Evolutionary conservation across 2,888 invertebrate species (phyloP).

Genomic region (Belgica antarctica): DNA sequence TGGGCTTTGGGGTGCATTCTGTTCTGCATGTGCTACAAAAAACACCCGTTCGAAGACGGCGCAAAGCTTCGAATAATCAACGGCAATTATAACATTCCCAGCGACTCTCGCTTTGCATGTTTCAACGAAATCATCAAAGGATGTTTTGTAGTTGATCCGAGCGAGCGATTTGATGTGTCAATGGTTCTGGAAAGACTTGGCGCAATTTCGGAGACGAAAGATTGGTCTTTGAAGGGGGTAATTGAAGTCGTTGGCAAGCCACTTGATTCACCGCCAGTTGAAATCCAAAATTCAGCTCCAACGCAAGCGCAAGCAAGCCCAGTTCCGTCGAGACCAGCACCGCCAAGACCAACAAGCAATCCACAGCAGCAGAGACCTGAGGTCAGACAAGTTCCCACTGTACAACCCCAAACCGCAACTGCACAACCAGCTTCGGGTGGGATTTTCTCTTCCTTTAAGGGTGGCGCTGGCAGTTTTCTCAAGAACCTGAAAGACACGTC

Average conservation of each 20-base stretch:
- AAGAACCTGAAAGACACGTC: conserved; percentile 95
- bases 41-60: conserved; percentile 96
- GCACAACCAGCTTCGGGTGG: conserved; percentile 55
- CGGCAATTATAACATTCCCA: conserved; percentile 86
- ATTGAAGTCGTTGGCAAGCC: conserved; percentile 63
- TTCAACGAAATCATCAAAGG: conserved; percentile 89
- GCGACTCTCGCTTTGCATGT: conserved; percentile 76
- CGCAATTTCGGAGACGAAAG: conserved; percentile 82
- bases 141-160: conserved; percentile 79
- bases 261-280: conserved; percentile 47
- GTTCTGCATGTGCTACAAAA: conserved; percentile 86
- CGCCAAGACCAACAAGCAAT: conserved; percentile 42
- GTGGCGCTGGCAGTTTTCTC: conserved; percentile 88
- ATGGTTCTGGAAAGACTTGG: conserved; percentile 81
- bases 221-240: conserved; percentile 77
- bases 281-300: conserved; percentile 47
- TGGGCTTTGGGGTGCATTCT: conserved; percentile 98
- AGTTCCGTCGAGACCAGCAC: conserved; percentile 46
- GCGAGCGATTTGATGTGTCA: conserved; percentile 73
- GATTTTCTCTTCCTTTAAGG: conserved; percentile 80
- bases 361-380: neutral
- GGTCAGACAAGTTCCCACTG: conserved; percentile 48
- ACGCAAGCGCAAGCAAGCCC: conserved; percentile 50
- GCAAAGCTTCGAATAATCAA: conserved; percentile 94
- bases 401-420: conserved; percentile 48